Evolutionary conservation across 2,888 invertebrate genomes (phyloP).

Genomic region (Cosmorhoe ocellata): DNA sequence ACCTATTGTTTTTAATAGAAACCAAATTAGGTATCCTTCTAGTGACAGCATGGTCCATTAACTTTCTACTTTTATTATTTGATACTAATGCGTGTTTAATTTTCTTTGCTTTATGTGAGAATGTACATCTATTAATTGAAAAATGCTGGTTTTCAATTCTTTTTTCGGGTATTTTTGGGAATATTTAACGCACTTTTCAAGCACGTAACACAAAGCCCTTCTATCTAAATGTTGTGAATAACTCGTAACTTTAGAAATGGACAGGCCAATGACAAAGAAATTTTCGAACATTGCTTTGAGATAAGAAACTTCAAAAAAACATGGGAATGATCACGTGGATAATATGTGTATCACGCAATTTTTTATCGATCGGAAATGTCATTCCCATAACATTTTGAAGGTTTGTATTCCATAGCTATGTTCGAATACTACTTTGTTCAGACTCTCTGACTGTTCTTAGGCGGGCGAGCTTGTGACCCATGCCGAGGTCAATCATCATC

Average conservation of each 20-base stretch:
- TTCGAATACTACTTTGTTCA: no score
- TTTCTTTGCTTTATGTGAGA: slow-evolving; percentile 4
- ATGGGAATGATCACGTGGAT: no score
- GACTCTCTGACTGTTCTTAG: slow-evolving; percentile 45
- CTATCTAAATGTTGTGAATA: slow-evolving; percentile 15
- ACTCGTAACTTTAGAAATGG: no score
- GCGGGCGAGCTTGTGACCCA: slow-evolving; percentile 77
- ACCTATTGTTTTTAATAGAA: slow-evolving; percentile 2
- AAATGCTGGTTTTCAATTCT: neutral
- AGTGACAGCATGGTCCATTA: slow-evolving; percentile 25
- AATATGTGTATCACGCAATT: no score
- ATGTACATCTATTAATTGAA: neutral
- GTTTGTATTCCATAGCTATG: no score
- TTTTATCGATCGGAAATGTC: no score
- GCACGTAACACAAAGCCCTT: slow-evolving; percentile 15
- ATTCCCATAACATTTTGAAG: no score
- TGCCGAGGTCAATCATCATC: slow-evolving; percentile 83
- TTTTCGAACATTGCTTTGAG: no score
- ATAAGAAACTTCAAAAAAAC: no score
- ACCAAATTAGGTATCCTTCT: slow-evolving; percentile 26
- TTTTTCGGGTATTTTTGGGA: neutral
- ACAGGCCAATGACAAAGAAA: no score
- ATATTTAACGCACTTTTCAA: slow-evolving; percentile 10
- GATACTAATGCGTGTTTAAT: neutral
- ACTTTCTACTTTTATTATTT: slow-evolving; percentile 1